Conservation (phyloP, 1,140 invertebrate genomes). For the Camponotus vicinus region DNA sequence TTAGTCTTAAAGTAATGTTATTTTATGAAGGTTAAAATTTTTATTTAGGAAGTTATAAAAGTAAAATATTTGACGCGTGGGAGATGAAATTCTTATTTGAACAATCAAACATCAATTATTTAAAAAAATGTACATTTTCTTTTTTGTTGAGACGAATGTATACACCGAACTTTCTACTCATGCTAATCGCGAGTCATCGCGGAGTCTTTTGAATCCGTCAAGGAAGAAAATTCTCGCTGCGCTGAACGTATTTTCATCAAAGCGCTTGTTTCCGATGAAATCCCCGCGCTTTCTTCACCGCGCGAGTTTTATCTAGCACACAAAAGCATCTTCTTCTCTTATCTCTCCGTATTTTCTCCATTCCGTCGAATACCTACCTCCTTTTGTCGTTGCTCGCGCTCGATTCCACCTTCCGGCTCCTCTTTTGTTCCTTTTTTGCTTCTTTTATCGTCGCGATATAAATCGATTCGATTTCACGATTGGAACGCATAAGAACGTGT, state of each 20-base stretch:
- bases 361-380: background rate
- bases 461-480: slow-evolving; percentile 17
- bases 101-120: too few relatives aligned
- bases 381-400: background rate
- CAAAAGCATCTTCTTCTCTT: slow-evolving; percentile 25
- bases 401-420: too few relatives aligned
- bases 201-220: background rate
- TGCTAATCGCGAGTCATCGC: background rate
- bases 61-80: too few relatives aligned
- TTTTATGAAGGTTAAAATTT: too few relatives aligned
- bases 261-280: slow-evolving; percentile 25
- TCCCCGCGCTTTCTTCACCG: background rate
- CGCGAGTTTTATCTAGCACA: background rate
- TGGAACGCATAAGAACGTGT: background rate
- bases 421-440: background rate
- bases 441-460: slow-evolving; percentile 29
- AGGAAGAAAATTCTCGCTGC: slow-evolving; percentile 1
- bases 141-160: background rate
- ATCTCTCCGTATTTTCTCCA: background rate
- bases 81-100: too few relatives aligned
- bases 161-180: background rate
- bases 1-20: too few relatives aligned
- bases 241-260: slow-evolving; percentile 32
- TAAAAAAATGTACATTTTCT: too few relatives aligned
- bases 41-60: too few relatives aligned